A percentile compares a stretch with the other conserved stretches of the same genome.
Conservation (phyloP, 2,113 vertebrate species). For the Talpa occidentalis region DNA sequence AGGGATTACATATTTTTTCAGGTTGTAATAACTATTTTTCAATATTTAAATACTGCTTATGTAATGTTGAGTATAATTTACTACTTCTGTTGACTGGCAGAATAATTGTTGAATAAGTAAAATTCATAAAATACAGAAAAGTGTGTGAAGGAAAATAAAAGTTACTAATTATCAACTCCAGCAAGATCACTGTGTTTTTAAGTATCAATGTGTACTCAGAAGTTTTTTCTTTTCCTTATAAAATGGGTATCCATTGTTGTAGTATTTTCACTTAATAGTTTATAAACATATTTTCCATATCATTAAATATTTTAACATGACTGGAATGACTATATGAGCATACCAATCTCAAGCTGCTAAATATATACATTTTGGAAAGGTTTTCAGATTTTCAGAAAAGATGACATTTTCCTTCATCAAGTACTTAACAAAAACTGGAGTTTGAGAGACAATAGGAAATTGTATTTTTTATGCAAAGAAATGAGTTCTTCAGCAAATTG, state of each 20-base stretch:
- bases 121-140: conserved; percentile 2
- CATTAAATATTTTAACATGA: neutral
- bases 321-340: neutral
- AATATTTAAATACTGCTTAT: neutral
- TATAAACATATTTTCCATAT: neutral
- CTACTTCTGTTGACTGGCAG: neutral
- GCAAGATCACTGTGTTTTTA: neutral
- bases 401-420: neutral
- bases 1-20: neutral
- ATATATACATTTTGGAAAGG: neutral
- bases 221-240: conserved; percentile 7
- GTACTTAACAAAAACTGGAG: neutral
- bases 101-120: neutral
- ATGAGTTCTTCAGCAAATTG: conserved; percentile 53
- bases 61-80: neutral
- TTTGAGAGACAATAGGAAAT: conserved; percentile 32
- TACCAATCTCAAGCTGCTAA: neutral
- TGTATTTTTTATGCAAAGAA: neutral
- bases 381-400: conserved; percentile 22
- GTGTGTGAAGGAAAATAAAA: neutral
- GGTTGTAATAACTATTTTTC: neutral
- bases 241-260: neutral
- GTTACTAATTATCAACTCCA: neutral
- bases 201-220: neutral
- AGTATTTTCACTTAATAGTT: neutral